These are phyloP conservation scores for Procambarus clarkii DNA, from an alignment of 1,140 invertebrate species.

Conservation along the genomic window DNA sequence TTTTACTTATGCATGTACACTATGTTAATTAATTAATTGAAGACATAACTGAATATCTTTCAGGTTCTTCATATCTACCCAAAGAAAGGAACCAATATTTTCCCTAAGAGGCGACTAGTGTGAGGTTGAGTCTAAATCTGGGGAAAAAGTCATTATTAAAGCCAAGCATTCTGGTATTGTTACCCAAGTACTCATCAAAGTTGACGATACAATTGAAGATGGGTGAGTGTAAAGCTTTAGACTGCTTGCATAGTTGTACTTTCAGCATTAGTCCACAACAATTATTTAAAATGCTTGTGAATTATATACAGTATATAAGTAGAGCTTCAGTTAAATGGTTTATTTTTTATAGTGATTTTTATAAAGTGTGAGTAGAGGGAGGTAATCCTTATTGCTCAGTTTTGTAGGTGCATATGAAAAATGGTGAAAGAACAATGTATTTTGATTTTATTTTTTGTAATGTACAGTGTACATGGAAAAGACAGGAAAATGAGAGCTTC, in stretches of 20 bases:
- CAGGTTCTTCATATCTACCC: constrained; percentile 44
- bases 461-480: no score
- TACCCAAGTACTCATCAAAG: constrained; percentile 32
- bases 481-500: no score
- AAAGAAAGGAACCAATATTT: constrained; percentile 59
- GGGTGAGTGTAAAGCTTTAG: constrained; percentile 28
- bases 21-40: background rate
- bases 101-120: constrained; percentile 40
- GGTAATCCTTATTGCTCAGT: no score
- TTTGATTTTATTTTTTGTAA: no score
- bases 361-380: no score
- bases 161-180: constrained; percentile 51
- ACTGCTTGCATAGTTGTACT: no score
- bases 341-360: background rate
- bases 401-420: no score
- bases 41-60: background rate
- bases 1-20: background rate
- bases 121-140: constrained; percentile 43
- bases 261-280: background rate
- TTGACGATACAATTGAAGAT: constrained; percentile 49
- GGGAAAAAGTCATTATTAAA: constrained; percentile 46
- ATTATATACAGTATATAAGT: no score
- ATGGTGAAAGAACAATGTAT: no score
- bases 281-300: no score
- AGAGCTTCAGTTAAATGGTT: background rate